Evolutionary conservation across 2,888 invertebrate genomes (phyloP).

Genomic region (Cheilosia variabilis): DNA sequence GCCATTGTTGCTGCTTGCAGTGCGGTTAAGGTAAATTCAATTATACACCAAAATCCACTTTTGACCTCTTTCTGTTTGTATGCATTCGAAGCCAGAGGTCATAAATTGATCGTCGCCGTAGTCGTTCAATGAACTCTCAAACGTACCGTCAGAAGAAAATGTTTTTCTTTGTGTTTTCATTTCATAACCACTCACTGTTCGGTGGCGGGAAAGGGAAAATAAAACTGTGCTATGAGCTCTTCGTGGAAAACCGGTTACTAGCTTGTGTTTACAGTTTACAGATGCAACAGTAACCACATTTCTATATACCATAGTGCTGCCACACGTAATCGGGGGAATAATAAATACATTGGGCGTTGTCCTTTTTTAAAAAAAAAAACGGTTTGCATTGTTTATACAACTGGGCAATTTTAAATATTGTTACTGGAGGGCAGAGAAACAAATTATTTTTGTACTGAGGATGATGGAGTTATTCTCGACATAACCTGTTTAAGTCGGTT

Average conservation of each 20-base stretch:
- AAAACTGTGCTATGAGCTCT: background rate
- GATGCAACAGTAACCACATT: constrained; percentile 36
- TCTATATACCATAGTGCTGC: constrained; percentile 7
- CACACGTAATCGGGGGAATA: background rate
- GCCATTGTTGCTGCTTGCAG: constrained; percentile 77
- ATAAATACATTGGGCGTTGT: constrained; percentile 1
- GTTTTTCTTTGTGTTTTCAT: constrained; percentile 39
- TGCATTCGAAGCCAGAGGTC: constrained; percentile 9
- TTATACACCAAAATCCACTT: constrained; percentile 7
- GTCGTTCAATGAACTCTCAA: constrained; percentile 46
- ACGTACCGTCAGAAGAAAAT: constrained; percentile 10
- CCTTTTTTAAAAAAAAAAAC: background rate
- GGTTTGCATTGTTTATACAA: background rate
- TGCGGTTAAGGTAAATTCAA: constrained; percentile 78
- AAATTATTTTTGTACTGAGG: background rate
- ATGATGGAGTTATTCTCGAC: no score
- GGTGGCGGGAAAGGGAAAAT: background rate
- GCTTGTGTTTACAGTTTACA: constrained; percentile 50
- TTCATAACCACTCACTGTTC: constrained; percentile 12
- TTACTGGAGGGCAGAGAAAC: background rate
- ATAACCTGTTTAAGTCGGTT: background rate
- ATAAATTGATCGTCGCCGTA: background rate
- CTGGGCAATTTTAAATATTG: background rate
- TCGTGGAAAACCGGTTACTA: constrained; percentile 40
- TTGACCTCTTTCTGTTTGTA: constrained; percentile 27